Evolutionary conservation across 2,888 invertebrate genomes (phyloP).

Genomic region (Marasmarcha lunaedactyla): DNA sequence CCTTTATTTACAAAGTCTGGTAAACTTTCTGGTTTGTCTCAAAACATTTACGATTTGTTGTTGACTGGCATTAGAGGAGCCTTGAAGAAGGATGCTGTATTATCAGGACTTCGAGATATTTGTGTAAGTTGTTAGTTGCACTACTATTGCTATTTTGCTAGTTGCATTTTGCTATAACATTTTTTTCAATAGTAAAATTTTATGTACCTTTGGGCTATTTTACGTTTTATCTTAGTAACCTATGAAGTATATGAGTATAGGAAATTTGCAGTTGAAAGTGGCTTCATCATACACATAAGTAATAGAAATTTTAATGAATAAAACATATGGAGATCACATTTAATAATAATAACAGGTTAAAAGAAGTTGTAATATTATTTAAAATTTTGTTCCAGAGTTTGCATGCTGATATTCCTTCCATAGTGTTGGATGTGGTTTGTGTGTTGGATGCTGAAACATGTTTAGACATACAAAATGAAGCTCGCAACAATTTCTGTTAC

Average conservation of each 20-base stretch:
- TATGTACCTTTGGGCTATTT: not conserved
- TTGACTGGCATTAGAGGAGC: conserved; percentile 81
- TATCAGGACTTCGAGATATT: conserved; percentile 80
- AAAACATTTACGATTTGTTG: conserved; percentile 83
- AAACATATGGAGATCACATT: not conserved
- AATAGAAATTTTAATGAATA: not conserved
- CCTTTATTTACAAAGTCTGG: conserved; percentile 74
- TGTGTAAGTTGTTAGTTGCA: conserved; percentile 71
- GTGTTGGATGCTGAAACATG: conserved; percentile 87
- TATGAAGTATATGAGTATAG: not conserved
- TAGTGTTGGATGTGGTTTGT: conserved; percentile 86
- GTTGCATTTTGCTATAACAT: not conserved
- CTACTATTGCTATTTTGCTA: too few relatives aligned
- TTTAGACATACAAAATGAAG: conserved; percentile 76
- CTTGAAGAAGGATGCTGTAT: conserved; percentile 82
- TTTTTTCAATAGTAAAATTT: not conserved
- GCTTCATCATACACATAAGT: not conserved
- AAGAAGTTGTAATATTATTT: not conserved
- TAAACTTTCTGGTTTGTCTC: conserved; percentile 75
- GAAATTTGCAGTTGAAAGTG: not conserved
- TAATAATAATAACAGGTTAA: not conserved
- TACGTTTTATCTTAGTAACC: not conserved
- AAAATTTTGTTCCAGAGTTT: conserved; percentile 71
- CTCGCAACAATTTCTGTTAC: conserved; percentile 81
- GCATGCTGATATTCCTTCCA: conserved; percentile 84